Evolutionary conservation across 2,888 invertebrate genomes (phyloP).

Genomic region (Drosophila barbarae): DNA sequence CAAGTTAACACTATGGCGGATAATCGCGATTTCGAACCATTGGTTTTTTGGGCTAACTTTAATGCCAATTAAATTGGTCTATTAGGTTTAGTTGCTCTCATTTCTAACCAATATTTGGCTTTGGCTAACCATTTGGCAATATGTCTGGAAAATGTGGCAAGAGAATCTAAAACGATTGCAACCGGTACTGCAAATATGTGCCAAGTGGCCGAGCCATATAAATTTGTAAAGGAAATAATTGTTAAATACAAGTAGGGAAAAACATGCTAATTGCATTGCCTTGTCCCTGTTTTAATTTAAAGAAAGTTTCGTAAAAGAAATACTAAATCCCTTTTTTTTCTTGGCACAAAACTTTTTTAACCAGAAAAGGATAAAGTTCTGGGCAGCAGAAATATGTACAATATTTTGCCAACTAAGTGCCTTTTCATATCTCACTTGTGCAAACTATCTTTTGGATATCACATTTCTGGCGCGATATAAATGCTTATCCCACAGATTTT

Average conservation of each 20-base stretch:
- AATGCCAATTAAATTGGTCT: constrained; percentile 19
- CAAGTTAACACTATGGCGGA: constrained; percentile 37
- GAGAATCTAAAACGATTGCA: not conserved
- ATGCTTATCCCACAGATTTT: constrained; percentile 18
- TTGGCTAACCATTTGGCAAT: not conserved
- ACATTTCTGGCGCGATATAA: constrained; percentile 17
- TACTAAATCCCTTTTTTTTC: not conserved
- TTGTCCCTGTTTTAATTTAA: not conserved
- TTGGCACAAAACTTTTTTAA: not conserved
- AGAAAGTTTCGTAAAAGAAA: not conserved
- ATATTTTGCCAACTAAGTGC: constrained; percentile 8
- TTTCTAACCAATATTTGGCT: not conserved
- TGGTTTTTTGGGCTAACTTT: constrained; percentile 19
- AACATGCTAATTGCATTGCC: not conserved
- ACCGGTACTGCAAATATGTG: not conserved
- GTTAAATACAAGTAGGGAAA: not conserved
- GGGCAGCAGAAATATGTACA: not conserved
- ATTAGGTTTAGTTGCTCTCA: constrained; percentile 16
- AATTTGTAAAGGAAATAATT: not conserved
- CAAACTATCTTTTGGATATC: constrained; percentile 3
- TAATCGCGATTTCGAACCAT: constrained; percentile 30
- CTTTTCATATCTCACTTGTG: constrained; percentile 12
- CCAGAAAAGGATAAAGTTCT: not conserved
- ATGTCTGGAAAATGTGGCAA: constrained; percentile 1
- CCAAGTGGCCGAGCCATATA: not conserved